A percentile compares a stretch with the other conserved stretches of the same genome.
Conservation (phyloP, 2,113 vertebrate genomes). For the Tauraco erythrolophus region DNA sequence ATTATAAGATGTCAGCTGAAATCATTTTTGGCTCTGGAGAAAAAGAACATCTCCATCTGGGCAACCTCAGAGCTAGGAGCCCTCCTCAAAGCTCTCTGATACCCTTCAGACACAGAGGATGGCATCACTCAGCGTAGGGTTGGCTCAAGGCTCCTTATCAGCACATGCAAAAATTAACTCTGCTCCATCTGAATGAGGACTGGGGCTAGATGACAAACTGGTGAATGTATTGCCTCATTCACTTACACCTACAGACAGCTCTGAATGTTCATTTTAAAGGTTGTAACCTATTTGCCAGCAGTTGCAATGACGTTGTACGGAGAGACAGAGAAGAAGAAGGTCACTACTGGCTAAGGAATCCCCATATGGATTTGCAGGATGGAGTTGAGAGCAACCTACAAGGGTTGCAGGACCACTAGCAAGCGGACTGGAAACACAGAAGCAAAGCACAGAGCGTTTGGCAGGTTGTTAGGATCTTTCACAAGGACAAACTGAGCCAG, state of each 20-base stretch:
- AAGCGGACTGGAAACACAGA: neutral
- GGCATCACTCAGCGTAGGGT: rapidly evolving
- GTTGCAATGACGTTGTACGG: neutral
- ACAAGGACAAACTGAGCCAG: neutral
- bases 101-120: neutral
- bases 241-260: neutral
- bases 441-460: neutral
- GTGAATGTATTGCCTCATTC: neutral
- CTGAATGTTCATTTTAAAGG: neutral
- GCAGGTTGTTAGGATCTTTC: neutral
- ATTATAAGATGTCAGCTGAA: neutral
- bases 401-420: neutral
- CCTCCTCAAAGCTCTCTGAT: neutral
- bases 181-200: neutral
- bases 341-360: neutral
- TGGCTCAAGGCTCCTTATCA: neutral
- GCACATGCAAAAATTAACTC: neutral
- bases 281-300: neutral
- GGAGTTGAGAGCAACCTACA: neutral
- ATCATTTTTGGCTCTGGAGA: neutral
- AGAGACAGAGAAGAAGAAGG: neutral
- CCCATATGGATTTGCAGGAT: neutral
- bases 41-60: neutral
- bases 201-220: neutral
- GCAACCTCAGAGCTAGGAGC: neutral